A percentile compares a stretch with the other conserved stretches of the same genome.
Conservation (phyloP, 1,140 invertebrate species). For the Whitmania pigra region DNA sequence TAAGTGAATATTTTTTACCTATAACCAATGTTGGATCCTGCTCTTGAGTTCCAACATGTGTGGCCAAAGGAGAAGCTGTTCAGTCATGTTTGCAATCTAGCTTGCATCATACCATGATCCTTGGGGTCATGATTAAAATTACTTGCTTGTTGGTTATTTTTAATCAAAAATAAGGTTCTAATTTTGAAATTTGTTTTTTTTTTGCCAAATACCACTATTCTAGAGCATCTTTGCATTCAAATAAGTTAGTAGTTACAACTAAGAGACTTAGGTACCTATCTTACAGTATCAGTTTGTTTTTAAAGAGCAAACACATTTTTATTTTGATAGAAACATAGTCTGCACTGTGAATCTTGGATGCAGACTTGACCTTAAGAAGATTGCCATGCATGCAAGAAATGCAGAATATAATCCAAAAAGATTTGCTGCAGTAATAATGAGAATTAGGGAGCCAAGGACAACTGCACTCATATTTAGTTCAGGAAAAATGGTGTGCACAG, state of each 20-base stretch:
- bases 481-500: constrained; percentile 99
- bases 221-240: neutral
- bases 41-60: too few relatives aligned
- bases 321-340: constrained; percentile 57
- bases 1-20: constrained; percentile 46
- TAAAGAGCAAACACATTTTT: constrained; percentile 29
- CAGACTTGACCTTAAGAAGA: constrained; percentile 55
- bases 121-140: constrained; percentile 4
- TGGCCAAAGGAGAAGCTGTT: too few relatives aligned
- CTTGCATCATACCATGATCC: neutral
- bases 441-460: constrained; percentile 92
- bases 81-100: too few relatives aligned
- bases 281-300: constrained; percentile 10
- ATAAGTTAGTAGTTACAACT: neutral
- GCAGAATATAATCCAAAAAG: constrained; percentile 99
- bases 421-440: constrained; percentile 99
- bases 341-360: constrained; percentile 94
- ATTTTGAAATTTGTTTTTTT: neutral
- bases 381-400: constrained; percentile 95
- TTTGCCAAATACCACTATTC: neutral
- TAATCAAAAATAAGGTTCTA: neutral
- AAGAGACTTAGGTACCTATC: neutral
- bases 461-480: constrained; percentile 98
- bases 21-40: neutral
- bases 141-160: neutral